Evolutionary conservation across 2,797 vertebrate species (phyloP).

Genomic region (Fistularia commersonii): DNA sequence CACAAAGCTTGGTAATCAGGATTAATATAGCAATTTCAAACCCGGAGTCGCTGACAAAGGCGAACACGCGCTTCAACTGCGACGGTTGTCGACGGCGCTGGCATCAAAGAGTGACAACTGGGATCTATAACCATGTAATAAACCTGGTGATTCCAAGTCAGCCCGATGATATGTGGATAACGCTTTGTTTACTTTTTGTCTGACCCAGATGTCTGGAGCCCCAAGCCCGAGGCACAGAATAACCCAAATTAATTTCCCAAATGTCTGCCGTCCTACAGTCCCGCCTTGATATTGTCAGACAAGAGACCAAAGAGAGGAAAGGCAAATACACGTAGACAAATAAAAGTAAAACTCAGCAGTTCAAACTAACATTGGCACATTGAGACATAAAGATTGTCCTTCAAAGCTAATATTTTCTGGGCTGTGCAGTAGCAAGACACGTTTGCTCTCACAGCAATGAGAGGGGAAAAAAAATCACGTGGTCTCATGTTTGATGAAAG

Average conservation of each 20-base stretch:
- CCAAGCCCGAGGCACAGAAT: slow-evolving; percentile 48
- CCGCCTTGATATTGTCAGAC: slow-evolving; percentile 32
- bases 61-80: neutral
- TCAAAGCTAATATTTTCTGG: neutral
- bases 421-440: neutral
- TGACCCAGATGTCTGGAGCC: slow-evolving; percentile 69
- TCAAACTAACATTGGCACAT: neutral
- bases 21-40: no score
- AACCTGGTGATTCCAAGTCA: slow-evolving; percentile 40
- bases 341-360: slow-evolving; percentile 20
- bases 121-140: slow-evolving; percentile 36
- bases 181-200: slow-evolving; percentile 74
- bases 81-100: slow-evolving; percentile 1
- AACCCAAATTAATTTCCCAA: slow-evolving; percentile 56
- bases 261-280: slow-evolving; percentile 26
- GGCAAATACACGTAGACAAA: no score
- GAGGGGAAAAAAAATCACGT: slow-evolving; percentile 19
- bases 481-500: neutral
- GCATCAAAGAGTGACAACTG: neutral
- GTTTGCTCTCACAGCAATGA: slow-evolving; percentile 12
- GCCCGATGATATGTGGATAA: slow-evolving; percentile 52
- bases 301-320: slow-evolving; percentile 7
- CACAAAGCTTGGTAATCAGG: no score
- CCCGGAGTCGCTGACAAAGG: neutral
- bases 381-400: neutral